Percentiles rank a stretch among this genome's conserved stretches.
These are phyloP conservation scores for Eumeta japonica DNA, from an alignment of 1,140 invertebrate genomes.

Conservation along the genomic window DNA sequence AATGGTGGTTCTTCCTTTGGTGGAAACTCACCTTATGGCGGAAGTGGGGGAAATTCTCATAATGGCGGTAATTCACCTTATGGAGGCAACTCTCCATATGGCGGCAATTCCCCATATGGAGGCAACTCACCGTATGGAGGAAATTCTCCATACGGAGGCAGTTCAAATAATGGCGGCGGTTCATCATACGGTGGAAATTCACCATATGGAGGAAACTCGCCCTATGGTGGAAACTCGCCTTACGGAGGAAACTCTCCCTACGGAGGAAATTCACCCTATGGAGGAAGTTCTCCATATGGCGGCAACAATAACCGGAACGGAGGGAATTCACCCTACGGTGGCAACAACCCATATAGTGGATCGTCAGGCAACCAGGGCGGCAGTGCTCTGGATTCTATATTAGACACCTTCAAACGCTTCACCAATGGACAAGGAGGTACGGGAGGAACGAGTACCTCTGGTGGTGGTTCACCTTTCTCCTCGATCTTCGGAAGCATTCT, in stretches of 20 bases:
- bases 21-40: constrained; percentile 17
- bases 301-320: constrained; percentile 8
- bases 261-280: constrained; percentile 15
- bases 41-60: constrained; percentile 8
- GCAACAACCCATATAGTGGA: constrained; percentile 6
- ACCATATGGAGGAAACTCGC: constrained; percentile 17
- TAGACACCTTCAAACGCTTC: constrained; percentile 31
- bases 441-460: constrained; percentile 5
- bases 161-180: constrained; percentile 7
- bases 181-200: constrained; percentile 14
- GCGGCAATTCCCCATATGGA: constrained; percentile 21
- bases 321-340: constrained; percentile 5
- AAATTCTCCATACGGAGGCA: constrained; percentile 23
- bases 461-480: constrained; percentile 21
- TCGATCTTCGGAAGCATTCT: constrained; percentile 45
- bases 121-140: constrained; percentile 20
- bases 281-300: constrained; percentile 9
- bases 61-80: constrained; percentile 9
- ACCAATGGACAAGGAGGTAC: constrained; percentile 22
- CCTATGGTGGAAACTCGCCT: constrained; percentile 16
- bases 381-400: constrained; percentile 26
- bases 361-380: constrained; percentile 23
- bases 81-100: constrained; percentile 20
- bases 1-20: neutral
- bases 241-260: constrained; percentile 26